Evolutionary conservation across 30 jellyfish, hydroid and myxozoan species (phyloP).

Genomic region (Chironex yamaguchii): DNA sequence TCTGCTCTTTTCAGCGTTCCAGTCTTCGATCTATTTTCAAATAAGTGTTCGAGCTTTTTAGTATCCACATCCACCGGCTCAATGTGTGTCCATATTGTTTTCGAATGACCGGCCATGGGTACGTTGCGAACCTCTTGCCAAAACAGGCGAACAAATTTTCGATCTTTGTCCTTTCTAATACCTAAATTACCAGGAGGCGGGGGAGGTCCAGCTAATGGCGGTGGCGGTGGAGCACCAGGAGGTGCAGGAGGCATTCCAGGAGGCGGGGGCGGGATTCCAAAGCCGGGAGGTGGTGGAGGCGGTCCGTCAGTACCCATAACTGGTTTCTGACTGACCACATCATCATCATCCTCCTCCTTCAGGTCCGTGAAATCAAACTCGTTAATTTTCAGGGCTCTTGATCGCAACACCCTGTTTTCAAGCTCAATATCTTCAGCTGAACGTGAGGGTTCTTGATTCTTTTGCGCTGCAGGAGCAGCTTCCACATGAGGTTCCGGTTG

Average conservation of each 20-base stretch:
- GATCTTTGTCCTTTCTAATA: constrained; percentile 62
- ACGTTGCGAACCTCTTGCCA: constrained; percentile 93
- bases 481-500: constrained; percentile 52
- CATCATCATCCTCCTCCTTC: constrained; percentile 92
- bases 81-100: constrained; percentile 88
- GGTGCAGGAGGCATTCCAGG: constrained; percentile 84
- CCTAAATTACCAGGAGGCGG: constrained; percentile 60
- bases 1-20: constrained; percentile 93
- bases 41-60: constrained; percentile 94
- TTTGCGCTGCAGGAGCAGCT: constrained; percentile 70
- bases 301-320: constrained; percentile 16
- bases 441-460: constrained; percentile 49
- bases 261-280: constrained; percentile 74
- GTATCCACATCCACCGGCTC: constrained; percentile 94
- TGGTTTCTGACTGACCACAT: constrained; percentile 79
- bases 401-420: constrained; percentile 84
- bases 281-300: constrained; percentile 97
- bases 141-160: constrained; percentile 91
- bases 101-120: constrained; percentile 66
- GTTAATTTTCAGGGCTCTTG: constrained; percentile 80
- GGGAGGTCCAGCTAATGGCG: constrained; percentile 77
- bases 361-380: constrained; percentile 94
- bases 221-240: constrained; percentile 67
- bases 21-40: constrained; percentile 88
- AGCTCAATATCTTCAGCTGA: constrained; percentile 92